Conservation (phyloP, 2,888 invertebrate species). For the Bellardia pandia region DNA sequence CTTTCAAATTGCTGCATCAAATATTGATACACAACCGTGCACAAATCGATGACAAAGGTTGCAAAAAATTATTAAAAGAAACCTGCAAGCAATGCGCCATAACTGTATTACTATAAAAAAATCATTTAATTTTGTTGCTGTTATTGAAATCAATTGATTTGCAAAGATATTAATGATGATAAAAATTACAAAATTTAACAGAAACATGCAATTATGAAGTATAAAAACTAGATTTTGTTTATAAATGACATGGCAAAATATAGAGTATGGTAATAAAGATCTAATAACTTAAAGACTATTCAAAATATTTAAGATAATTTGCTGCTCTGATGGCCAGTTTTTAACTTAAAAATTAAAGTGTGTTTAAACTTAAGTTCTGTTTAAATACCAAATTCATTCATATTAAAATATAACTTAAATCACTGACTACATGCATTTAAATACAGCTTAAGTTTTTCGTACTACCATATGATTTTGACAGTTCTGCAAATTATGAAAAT, state of each 20-base stretch:
- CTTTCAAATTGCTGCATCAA: conserved; percentile 26
- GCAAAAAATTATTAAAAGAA: conserved; percentile 4
- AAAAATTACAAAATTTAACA: neutral
- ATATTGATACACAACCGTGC: conserved; percentile 28
- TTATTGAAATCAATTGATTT: conserved; percentile 24
- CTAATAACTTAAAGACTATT: no score
- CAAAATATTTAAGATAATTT: no score
- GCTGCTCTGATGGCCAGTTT: no score
- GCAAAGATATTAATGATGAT: conserved; percentile 15
- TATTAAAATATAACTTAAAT: no score
- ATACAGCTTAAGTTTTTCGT: no score
- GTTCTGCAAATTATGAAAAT: no score
- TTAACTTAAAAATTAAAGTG: no score
- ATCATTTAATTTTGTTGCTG: conserved; percentile 14
- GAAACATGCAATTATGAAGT: neutral
- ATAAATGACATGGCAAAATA: neutral
- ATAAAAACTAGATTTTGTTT: neutral
- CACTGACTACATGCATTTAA: no score
- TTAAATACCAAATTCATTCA: no score
- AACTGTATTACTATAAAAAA: neutral
- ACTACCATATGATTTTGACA: no score
- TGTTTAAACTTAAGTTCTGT: no score
- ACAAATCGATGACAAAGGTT: conserved; percentile 52
- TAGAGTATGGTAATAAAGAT: neutral
- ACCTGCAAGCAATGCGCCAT: conserved; percentile 6